phyloP scores from a whole-genome alignment of 2,113 vertebrate genomes.

The Boleophthalmus pectinirostris region DNA sequence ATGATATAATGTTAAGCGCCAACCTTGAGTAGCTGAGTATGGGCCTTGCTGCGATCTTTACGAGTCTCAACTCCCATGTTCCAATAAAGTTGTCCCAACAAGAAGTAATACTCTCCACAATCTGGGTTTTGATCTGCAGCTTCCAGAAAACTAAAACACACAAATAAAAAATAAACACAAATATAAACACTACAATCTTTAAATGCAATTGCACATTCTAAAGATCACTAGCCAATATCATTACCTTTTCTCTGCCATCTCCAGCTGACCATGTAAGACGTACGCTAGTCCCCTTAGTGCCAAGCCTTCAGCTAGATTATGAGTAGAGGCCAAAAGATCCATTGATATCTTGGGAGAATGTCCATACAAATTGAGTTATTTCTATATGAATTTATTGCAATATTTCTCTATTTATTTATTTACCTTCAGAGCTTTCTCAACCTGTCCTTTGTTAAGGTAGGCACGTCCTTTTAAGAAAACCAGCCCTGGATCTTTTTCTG shows the following conservation, averaged over 20 bases:
- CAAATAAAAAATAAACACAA: not conserved
- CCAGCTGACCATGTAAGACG: constrained; percentile 77
- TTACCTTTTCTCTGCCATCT: constrained; percentile 88
- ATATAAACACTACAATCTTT: not conserved
- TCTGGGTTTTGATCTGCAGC: constrained; percentile 80
- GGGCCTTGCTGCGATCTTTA: constrained; percentile 87
- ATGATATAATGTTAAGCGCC: not conserved
- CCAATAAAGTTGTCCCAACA: constrained; percentile 90
- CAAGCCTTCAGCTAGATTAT: constrained; percentile 78
- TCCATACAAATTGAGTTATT: not conserved
- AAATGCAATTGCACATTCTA: not conserved
- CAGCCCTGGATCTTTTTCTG: constrained; percentile 78
- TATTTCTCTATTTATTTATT: constrained; percentile 13
- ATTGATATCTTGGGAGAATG: constrained; percentile 79
- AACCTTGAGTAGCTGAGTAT: constrained; percentile 92
- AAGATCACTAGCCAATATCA: not conserved
- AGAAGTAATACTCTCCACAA: constrained; percentile 84
- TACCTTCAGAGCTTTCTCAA: constrained; percentile 85
- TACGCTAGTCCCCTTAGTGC: constrained; percentile 80
- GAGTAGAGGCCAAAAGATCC: constrained; percentile 79
- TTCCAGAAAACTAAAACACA: constrained; percentile 79
- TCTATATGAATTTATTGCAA: not conserved
- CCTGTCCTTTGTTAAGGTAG: constrained; percentile 81
- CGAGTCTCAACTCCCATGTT: constrained; percentile 88
- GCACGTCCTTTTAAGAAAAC: constrained; percentile 82